phyloP scores from a whole-genome alignment of 2,888 invertebrate species.

The Strigamia crassipes region DNA sequence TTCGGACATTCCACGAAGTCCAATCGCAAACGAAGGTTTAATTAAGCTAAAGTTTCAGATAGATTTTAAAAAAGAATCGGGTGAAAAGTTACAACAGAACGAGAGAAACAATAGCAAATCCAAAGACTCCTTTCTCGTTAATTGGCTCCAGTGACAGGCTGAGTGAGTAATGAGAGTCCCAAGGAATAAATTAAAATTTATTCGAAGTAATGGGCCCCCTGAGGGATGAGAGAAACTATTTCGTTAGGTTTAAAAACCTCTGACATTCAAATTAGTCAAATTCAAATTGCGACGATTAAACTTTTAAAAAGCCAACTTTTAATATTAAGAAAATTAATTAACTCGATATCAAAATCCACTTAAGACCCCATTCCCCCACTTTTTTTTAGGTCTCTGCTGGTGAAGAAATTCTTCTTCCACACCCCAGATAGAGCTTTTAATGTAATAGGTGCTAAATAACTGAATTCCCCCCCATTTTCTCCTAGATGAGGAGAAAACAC shows the following conservation, averaged over 20 bases:
- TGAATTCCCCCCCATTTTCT: conserved; percentile 22
- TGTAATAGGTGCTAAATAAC: conserved; percentile 34
- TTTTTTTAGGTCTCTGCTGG: background rate
- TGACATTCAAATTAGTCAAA: conserved; percentile 40
- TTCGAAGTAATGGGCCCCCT: conserved; percentile 38
- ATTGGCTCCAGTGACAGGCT: conserved; percentile 17
- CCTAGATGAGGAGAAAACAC: background rate
- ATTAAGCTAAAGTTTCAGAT: conserved; percentile 15
- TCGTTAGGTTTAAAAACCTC: conserved; percentile 39
- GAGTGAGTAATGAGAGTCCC: conserved; percentile 40
- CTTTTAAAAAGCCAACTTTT: conserved; percentile 27
- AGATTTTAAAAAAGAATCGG: background rate
- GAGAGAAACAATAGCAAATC: conserved; percentile 14
- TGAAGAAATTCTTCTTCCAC: background rate
- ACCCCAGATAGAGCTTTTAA: background rate
- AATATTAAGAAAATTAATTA: conserved; percentile 21
- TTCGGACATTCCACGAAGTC: conserved; percentile 10
- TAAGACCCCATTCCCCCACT: background rate
- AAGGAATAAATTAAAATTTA: conserved; percentile 40
- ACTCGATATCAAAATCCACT: conserved; percentile 1
- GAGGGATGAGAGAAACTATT: conserved; percentile 33
- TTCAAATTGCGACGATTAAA: conserved; percentile 32
- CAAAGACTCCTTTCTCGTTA: conserved; percentile 31
- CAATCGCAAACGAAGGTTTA: conserved; percentile 13
- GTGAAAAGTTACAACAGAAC: background rate